Conservation (phyloP, 1,140 invertebrate genomes). For the Trachymyrmex septentrionalis region DNA sequence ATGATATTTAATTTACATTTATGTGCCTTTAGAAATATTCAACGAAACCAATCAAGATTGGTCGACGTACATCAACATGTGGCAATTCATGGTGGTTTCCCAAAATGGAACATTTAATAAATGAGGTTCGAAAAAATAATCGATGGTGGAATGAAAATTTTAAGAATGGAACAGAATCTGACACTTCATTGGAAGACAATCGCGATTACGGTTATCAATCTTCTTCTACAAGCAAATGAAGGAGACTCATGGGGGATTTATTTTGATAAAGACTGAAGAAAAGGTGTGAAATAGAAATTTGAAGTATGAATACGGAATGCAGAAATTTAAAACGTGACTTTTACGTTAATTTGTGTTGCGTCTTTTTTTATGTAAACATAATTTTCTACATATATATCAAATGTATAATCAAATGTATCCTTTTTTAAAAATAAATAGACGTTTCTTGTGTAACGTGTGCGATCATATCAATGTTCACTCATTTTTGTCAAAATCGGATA, state of each 20-base stretch:
- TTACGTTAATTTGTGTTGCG: conserved; percentile 26
- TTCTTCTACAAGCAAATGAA: conserved; percentile 80
- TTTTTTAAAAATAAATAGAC: conserved; percentile 47
- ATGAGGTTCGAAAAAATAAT: conserved; percentile 72
- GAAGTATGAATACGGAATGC: neutral
- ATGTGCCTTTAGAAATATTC: conserved; percentile 68
- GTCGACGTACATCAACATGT: conserved; percentile 44
- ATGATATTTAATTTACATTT: conserved; percentile 20
- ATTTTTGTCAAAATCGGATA: conserved; percentile 5
- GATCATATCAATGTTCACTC: neutral
- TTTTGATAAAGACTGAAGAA: conserved; percentile 33
- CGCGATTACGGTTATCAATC: conserved; percentile 80
- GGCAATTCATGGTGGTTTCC: conserved; percentile 75
- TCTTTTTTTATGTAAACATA: conserved; percentile 7
- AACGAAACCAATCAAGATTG: conserved; percentile 35
- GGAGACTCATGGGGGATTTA: neutral
- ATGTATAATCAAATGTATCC: conserved; percentile 19
- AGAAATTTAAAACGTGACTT: conserved; percentile 37
- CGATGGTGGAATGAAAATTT: conserved; percentile 63
- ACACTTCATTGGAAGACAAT: conserved; percentile 72
- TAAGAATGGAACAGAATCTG: conserved; percentile 55
- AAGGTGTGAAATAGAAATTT: neutral
- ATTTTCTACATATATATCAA: conserved; percentile 29
- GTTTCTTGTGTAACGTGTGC: conserved; percentile 13
- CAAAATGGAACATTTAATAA: conserved; percentile 74